Percentiles rank a stretch among this genome's conserved stretches.
These are phyloP conservation scores for Muscicapa adusta DNA, from an alignment of 2,113 vertebrate species.

Conservation along the genomic window DNA sequence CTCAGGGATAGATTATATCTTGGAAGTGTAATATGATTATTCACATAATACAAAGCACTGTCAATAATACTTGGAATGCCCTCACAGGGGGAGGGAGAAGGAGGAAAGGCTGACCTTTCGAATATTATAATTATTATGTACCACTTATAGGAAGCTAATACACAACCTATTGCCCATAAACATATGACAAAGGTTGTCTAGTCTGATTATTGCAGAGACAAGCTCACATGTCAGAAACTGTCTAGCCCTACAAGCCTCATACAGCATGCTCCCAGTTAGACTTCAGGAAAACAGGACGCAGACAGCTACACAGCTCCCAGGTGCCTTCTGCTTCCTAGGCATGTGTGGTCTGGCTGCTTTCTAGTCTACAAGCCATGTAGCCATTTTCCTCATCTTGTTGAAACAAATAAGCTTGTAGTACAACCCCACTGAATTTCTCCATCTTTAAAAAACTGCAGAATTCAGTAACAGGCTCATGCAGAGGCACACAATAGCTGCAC, in stretches of 20 bases:
- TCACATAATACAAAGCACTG: not conserved
- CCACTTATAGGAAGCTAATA: not conserved
- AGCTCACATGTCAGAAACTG: not conserved
- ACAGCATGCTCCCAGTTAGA: not conserved
- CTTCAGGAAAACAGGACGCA: not conserved
- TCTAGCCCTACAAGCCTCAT: not conserved
- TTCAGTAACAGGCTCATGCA: not conserved
- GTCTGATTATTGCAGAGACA: not conserved
- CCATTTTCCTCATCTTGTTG: accelerated
- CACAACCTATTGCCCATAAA: not conserved
- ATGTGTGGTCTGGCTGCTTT: not conserved
- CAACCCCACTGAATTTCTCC: not conserved
- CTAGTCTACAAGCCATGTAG: not conserved
- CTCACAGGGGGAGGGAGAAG: accelerated
- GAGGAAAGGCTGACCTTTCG: not conserved
- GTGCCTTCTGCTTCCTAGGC: not conserved
- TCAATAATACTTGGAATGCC: not conserved
- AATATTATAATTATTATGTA: not conserved
- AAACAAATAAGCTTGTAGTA: not conserved
- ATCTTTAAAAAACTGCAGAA: not conserved
- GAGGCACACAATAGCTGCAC: not conserved
- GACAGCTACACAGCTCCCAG: not conserved
- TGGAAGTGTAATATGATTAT: not conserved
- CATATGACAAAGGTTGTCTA: not conserved
- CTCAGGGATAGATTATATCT: not conserved